Evolutionary conservation across 2,113 vertebrate genomes (phyloP).

Genomic region (Pterocles burchelli): DNA sequence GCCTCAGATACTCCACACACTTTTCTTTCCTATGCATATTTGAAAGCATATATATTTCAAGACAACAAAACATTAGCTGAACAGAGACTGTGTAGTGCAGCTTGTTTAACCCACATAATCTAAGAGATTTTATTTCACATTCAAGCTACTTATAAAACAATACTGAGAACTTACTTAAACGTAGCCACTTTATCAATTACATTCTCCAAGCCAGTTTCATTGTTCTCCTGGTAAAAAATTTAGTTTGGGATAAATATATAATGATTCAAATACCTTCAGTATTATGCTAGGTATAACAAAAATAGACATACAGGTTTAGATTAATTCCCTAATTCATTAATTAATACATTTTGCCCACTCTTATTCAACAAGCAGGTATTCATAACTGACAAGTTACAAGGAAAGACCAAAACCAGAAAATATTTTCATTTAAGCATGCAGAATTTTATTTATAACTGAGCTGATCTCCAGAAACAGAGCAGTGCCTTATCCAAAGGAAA

Average conservation of each 20-base stretch:
- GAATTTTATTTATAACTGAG: not conserved
- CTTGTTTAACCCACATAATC: not conserved
- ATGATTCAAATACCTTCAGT: not conserved
- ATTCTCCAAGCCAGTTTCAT: constrained; percentile 93
- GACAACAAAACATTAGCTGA: not conserved
- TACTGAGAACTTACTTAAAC: constrained; percentile 87
- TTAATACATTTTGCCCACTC: not conserved
- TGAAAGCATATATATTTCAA: not conserved
- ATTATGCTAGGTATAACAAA: not conserved
- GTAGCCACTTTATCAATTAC: constrained; percentile 93
- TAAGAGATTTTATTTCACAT: not conserved
- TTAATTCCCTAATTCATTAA: not conserved
- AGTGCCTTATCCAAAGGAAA: not conserved
- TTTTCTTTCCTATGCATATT: not conserved
- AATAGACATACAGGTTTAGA: not conserved
- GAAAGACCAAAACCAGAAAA: not conserved
- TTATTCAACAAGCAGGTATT: not conserved
- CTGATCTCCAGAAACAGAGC: not conserved
- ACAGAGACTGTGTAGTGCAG: not conserved
- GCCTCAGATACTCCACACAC: not conserved
- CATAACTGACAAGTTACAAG: not conserved
- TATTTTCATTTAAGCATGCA: not conserved
- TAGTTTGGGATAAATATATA: constrained; percentile 11
- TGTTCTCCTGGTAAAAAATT: constrained; percentile 85
- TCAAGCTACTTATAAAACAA: not conserved